A percentile compares a stretch with the other conserved stretches of the same genome.
phyloP scores from a whole-genome alignment of 2,888 invertebrate genomes.

The Drosophila mettleri region DNA sequence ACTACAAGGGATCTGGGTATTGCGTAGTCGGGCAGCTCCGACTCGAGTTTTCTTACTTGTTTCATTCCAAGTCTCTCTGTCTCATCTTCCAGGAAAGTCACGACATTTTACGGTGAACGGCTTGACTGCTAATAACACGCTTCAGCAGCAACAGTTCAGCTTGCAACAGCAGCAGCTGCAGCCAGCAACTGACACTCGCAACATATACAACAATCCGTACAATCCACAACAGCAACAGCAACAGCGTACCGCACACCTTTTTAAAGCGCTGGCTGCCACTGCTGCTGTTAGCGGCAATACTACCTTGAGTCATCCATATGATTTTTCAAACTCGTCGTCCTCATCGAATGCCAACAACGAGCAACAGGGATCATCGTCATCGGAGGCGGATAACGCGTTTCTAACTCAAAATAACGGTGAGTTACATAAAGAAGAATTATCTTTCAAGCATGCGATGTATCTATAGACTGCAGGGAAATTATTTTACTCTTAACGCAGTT shows the following conservation, averaged over 20 bases:
- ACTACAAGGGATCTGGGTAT: no score
- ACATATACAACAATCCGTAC: constrained; percentile 87
- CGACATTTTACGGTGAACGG: constrained; percentile 90
- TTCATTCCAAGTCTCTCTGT: not conserved
- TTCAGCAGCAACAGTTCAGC: constrained; percentile 86
- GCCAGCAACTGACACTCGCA: constrained; percentile 86
- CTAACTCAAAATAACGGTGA: constrained; percentile 86
- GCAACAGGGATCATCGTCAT: constrained; percentile 85
- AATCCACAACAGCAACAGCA: constrained; percentile 83
- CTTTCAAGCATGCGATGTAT: not conserved
- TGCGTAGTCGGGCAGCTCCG: no score
- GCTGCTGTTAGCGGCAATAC: constrained; percentile 66
- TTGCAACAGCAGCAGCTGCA: constrained; percentile 83
- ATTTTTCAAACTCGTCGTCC: constrained; percentile 80
- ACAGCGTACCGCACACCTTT: constrained; percentile 79
- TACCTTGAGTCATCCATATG: constrained; percentile 78
- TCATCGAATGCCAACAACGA: constrained; percentile 76
- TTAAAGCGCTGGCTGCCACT: constrained; percentile 78
- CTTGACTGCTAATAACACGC: constrained; percentile 84
- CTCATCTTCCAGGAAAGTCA: constrained; percentile 87
- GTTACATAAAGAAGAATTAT: constrained; percentile 15
- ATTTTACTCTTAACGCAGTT: not conserved
- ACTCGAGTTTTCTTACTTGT: not conserved
- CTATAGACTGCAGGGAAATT: not conserved
- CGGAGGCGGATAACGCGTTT: constrained; percentile 89